phyloP scores from a whole-genome alignment of 2,888 invertebrate species.

The Lycia hirtaria region DNA sequence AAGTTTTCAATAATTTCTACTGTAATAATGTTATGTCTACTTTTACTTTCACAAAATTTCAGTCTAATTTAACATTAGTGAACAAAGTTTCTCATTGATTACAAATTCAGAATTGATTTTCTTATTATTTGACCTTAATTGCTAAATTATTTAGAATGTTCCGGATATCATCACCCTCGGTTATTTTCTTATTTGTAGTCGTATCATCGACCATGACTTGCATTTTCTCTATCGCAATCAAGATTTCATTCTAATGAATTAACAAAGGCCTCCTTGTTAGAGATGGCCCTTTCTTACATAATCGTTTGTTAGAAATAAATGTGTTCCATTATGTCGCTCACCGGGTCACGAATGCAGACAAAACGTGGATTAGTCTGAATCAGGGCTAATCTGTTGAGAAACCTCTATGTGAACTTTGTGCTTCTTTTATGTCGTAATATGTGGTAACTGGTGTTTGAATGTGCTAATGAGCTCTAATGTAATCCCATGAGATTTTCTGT shows the following conservation, averaged over 20 bases:
- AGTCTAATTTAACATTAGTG: not conserved
- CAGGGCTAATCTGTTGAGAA: slow-evolving; percentile 28
- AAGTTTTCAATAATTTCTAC: not conserved
- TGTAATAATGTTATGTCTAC: not conserved
- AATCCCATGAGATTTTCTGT: slow-evolving; percentile 19
- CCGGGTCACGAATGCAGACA: slow-evolving; percentile 27
- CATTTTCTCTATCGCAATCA: slow-evolving; percentile 24
- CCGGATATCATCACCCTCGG: not conserved
- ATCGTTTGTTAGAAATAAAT: slow-evolving; percentile 27
- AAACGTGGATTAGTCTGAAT: slow-evolving; percentile 32
- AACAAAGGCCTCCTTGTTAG: slow-evolving; percentile 34
- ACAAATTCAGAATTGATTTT: not conserved
- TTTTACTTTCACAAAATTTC: not conserved
- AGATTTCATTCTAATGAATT: slow-evolving; percentile 30
- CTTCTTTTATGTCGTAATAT: slow-evolving; percentile 20
- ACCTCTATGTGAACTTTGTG: slow-evolving; percentile 17
- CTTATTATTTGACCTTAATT: slow-evolving; percentile 3
- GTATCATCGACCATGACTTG: slow-evolving; percentile 21
- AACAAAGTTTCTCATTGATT: not conserved
- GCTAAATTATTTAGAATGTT: not conserved
- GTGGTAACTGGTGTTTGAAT: slow-evolving; percentile 9
- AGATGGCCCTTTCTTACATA: slow-evolving; percentile 33
- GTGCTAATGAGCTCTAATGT: slow-evolving; percentile 25
- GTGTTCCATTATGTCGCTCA: slow-evolving; percentile 25
- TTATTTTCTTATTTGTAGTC: not conserved